Evolutionary conservation across 2,797 vertebrate genomes (phyloP), one percentile per base, ranked within the genome.

Genomic region (Anas georgica): DNA sequence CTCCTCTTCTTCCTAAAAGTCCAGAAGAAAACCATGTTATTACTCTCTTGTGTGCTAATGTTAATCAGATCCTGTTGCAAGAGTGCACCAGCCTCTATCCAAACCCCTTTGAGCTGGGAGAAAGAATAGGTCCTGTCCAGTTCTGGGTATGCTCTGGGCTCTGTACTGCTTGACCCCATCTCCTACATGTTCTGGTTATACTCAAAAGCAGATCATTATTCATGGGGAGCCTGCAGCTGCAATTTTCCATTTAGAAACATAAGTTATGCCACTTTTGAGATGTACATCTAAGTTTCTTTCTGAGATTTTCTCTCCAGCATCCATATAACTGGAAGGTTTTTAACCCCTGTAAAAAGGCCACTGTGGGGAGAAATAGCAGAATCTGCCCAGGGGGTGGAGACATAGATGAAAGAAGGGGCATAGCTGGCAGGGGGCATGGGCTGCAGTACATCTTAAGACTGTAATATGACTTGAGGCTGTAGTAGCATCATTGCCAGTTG

Each of bases 181-280:
- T 68, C 29, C 33, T 81, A 0, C 1, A 1, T 54, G 11, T 55
- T 81, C 68, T 37, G 13, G 17, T 83, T n/a, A 37, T 26, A 13
- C 31, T 63, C n/a, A 67, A 60, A 81, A 85, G n/a, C 35, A 74
- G 25, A 13, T 56, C 15, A 7, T 33, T 31, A 4, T 6, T 25
- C 3, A 3, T 0, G 1, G 12, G 29, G 3, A 76, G 5, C 33
- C 43, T 73, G 43, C 39, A 73, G 55, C 29, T 1, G 3, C 10
- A 21, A 3, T 52, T 88, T 66, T 88, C 66, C 21, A 21, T 6
- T 59, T 14, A 56, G 37, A 93, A 33, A 12, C 2, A 1, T 58
- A 68, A 83, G 67, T 25, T 64, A 16, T 14, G 12, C 35, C 14
- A 25, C 13, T 80, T 92, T 22, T 37, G 43, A 31, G 43, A 77